These are phyloP conservation scores for Timema cristinae DNA, from an alignment of 2,888 invertebrate species.

Conservation along the genomic window DNA sequence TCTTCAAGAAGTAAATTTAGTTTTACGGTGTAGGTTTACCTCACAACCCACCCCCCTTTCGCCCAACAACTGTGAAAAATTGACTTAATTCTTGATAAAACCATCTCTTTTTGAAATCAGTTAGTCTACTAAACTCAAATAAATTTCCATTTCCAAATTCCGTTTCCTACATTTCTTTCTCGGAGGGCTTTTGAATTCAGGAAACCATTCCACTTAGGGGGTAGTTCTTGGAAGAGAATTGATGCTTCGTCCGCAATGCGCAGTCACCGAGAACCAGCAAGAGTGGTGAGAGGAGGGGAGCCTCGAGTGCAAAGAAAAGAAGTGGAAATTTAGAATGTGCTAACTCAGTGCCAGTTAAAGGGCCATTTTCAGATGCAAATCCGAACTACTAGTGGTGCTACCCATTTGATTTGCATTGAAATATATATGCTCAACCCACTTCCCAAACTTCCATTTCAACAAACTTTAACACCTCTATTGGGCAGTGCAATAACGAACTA, in stretches of 20 bases:
- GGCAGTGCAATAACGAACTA: no score
- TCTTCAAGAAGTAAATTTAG: no score
- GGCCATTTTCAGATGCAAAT: conserved; percentile 31
- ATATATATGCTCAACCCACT: conserved; percentile 20
- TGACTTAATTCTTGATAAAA: no score
- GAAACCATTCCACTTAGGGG: conserved; percentile 11
- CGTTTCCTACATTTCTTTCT: no score
- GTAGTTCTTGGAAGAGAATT: neutral
- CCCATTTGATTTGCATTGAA: conserved; percentile 32
- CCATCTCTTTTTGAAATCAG: no score
- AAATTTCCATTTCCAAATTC: no score
- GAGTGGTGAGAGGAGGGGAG: neutral
- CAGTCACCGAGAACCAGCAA: conserved; percentile 3
- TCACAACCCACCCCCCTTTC: no score
- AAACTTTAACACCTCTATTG: no score
- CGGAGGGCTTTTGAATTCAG: neutral
- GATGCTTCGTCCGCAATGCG: neutral
- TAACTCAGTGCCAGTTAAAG: conserved; percentile 29
- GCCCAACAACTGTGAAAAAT: no score
- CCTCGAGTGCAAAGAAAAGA: neutral
- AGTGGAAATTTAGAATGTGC: conserved; percentile 28
- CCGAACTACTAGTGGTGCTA: conserved; percentile 16
- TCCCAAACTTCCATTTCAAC: no score
- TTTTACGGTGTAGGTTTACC: no score
- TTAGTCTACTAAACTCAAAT: no score